These are phyloP conservation scores for Cottus gobio DNA, from an alignment of 2,113 vertebrate species.

Conservation along the genomic window DNA sequence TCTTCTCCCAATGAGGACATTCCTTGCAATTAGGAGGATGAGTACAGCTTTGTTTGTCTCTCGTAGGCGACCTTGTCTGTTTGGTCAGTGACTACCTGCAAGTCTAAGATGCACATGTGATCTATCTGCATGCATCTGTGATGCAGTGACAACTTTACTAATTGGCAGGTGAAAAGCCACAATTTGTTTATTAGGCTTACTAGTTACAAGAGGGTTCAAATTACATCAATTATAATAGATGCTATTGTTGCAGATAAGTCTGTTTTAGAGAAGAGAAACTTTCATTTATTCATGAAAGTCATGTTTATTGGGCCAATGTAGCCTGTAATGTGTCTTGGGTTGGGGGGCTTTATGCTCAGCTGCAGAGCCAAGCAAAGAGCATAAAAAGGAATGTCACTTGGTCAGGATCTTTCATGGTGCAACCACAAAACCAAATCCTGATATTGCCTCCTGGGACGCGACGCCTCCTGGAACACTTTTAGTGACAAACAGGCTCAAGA, in stretches of 20 bases:
- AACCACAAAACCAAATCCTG: slow-evolving; percentile 59
- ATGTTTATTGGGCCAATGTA: slow-evolving; percentile 16
- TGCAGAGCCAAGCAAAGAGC: slow-evolving; percentile 31
- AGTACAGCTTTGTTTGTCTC: slow-evolving; percentile 78
- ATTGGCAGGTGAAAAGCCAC: slow-evolving; percentile 43
- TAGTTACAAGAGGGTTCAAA: neutral
- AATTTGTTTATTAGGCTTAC: neutral
- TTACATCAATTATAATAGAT: neutral
- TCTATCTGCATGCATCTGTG: slow-evolving; percentile 18
- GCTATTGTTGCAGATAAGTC: neutral
- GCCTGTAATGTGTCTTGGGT: neutral
- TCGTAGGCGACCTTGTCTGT: slow-evolving; percentile 62
- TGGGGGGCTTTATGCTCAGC: slow-evolving; percentile 17
- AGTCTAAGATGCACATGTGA: slow-evolving; percentile 61
- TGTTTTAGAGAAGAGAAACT: neutral
- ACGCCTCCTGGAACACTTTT: neutral
- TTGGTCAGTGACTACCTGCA: slow-evolving; percentile 74
- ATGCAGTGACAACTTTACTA: slow-evolving; percentile 15
- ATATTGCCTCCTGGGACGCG: slow-evolving; percentile 46
- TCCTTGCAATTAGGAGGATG: slow-evolving; percentile 78
- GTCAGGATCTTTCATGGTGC: slow-evolving; percentile 50
- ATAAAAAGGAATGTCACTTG: slow-evolving; percentile 31
- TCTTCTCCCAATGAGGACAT: slow-evolving; percentile 81
- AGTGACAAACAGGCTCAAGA: slow-evolving; percentile 23
- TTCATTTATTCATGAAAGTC: slow-evolving; percentile 6